Evolutionary conservation across 1,140 invertebrate genomes (phyloP).

Genomic region (Uloborus diversus): DNA sequence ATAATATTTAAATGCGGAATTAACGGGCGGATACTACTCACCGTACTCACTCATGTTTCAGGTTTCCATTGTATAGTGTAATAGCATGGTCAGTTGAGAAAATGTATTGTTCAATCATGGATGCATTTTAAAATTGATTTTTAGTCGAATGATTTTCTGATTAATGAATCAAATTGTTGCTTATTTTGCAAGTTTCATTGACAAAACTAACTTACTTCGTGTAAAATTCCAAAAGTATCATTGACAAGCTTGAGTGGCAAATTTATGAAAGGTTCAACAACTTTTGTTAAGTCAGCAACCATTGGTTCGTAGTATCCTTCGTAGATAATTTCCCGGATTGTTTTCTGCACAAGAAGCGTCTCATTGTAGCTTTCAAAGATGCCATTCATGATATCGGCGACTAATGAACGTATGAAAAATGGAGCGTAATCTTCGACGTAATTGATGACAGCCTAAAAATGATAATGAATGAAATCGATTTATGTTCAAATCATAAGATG

Average conservation of each 20-base stretch:
- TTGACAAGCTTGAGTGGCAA: conserved; percentile 43
- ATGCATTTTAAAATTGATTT: too few species aligned
- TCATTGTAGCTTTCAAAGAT: conserved; percentile 71
- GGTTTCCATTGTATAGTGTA: too few species aligned
- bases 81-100: too few species aligned
- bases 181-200: too few species aligned
- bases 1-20: too few species aligned
- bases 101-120: too few species aligned
- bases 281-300: conserved; percentile 39
- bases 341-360: conserved; percentile 87
- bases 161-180: too few species aligned
- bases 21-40: too few species aligned
- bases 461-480: not conserved
- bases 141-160: too few species aligned
- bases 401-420: conserved; percentile 1
- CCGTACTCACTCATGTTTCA: too few species aligned
- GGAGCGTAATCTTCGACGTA: conserved; percentile 37
- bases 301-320: conserved; percentile 82
- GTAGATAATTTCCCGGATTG: conserved; percentile 84
- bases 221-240: conserved; percentile 55
- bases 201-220: conserved; percentile 53
- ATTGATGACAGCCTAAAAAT: conserved; percentile 45
- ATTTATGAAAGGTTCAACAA: conserved; percentile 14
- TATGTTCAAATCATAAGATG: not conserved
- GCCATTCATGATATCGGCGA: conserved; percentile 27